Evolutionary conservation across 2,113 vertebrate species (phyloP).

Genomic region (zebrafish (Danio rerio)): DNA sequence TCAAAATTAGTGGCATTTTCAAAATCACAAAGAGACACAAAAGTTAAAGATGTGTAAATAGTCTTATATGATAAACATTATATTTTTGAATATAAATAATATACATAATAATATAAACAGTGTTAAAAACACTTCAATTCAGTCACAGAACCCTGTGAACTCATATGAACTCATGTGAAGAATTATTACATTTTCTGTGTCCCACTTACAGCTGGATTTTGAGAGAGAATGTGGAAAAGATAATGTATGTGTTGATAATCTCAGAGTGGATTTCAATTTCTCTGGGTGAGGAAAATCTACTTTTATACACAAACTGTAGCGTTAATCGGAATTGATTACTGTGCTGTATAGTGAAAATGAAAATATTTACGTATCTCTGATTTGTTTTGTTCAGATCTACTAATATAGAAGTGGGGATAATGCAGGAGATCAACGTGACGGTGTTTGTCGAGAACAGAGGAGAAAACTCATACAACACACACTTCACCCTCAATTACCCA

Average conservation of each 20-base stretch:
- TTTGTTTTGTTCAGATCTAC: slow-evolving; percentile 58
- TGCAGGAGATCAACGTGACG: slow-evolving; percentile 72
- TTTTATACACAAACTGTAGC: background rate
- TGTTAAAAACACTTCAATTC: no score
- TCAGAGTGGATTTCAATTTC: slow-evolving; percentile 78
- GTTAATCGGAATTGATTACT: background rate
- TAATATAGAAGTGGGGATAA: slow-evolving; percentile 75
- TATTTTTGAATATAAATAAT: no score
- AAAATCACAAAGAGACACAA: no score
- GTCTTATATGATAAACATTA: no score
- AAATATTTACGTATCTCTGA: background rate
- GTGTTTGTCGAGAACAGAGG: slow-evolving; percentile 77
- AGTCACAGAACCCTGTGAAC: no score
- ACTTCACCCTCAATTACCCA: slow-evolving; percentile 75
- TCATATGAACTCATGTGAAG: no score
- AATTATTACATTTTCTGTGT: no score
- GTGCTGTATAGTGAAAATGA: no score
- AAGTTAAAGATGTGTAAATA: no score
- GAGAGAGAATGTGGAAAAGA: slow-evolving; percentile 84
- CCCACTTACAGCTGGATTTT: slow-evolving; percentile 77
- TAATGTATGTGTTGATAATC: slow-evolving; percentile 76
- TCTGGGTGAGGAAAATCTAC: slow-evolving; percentile 68
- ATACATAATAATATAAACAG: no score
- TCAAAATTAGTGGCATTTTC: no score
- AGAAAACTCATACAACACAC: slow-evolving; percentile 81